A percentile compares a stretch with the other conserved stretches of the same genome.
Evolutionary conservation across 2,888 invertebrate genomes (phyloP).

Genomic region (Tenthredo distinguenda): DNA sequence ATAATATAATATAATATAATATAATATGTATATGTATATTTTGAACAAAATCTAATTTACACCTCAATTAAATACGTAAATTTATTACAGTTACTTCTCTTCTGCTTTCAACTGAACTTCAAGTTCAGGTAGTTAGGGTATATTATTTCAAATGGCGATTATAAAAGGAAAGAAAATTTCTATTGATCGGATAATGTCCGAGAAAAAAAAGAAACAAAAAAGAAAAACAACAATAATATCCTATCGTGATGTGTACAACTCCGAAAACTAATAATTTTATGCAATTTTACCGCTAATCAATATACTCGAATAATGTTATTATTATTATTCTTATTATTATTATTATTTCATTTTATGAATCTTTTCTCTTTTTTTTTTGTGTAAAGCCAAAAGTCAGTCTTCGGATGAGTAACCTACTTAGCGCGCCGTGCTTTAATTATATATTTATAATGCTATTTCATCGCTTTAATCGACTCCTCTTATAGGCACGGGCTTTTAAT

Average conservation of each 20-base stretch:
- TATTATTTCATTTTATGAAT: neutral
- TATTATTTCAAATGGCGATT: neutral
- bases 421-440: neutral
- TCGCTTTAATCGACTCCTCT: conserved; percentile 12
- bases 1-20: neutral
- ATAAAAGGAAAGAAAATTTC: neutral
- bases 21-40: neutral
- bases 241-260: neutral
- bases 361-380: neutral
- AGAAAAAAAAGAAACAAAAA: neutral
- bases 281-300: neutral
- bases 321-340: neutral
- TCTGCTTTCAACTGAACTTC: neutral
- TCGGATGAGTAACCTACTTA: conserved; percentile 36
- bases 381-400: conserved; percentile 52
- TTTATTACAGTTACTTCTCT: neutral
- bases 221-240: neutral
- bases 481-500: conserved; percentile 20
- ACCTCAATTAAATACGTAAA: neutral
- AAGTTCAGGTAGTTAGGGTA: neutral
- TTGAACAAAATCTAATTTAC: conserved; percentile 10
- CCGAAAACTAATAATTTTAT: conserved; percentile 16
- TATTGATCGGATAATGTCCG: neutral
- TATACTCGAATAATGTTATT: neutral
- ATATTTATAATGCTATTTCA: neutral